phyloP scores from a whole-genome alignment of 2,888 invertebrate genomes.

The Tiliacea citrago region DNA sequence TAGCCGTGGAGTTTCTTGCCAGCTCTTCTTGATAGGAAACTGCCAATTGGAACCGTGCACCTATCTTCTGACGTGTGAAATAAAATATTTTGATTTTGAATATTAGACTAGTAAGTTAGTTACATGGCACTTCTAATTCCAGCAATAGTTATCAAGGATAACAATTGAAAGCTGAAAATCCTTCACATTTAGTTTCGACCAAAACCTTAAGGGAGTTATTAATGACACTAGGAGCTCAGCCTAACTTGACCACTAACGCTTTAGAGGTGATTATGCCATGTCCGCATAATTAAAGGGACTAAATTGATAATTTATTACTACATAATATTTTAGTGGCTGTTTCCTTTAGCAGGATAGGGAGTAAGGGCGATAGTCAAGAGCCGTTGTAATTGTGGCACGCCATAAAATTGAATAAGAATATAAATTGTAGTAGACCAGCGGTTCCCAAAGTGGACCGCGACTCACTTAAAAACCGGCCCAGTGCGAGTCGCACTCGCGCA shows the following conservation, averaged over 20 bases:
- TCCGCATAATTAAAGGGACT: constrained; percentile 36
- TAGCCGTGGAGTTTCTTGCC: no score
- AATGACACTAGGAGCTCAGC: constrained; percentile 23
- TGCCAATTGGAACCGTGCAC: no score
- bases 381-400: neutral
- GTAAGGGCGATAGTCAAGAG: neutral
- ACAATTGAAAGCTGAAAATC: constrained; percentile 37
- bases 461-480: no score
- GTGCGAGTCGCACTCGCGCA: no score
- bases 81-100: no score
- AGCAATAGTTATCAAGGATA: constrained; percentile 19
- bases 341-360: neutral
- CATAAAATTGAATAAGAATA: neutral
- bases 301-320: constrained; percentile 31
- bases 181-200: constrained; percentile 34
- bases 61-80: no score
- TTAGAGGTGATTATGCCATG: constrained; percentile 25
- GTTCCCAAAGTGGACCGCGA: no score
- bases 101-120: no score
- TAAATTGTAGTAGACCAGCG: neutral
- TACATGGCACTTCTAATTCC: neutral
- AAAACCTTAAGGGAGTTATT: constrained; percentile 34
- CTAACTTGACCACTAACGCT: constrained; percentile 50
- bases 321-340: constrained; percentile 19
- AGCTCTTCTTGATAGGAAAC: no score